Base-by-base conservation (phyloP, 1,140 invertebrate species). In the Zaprionus inermis region DNA sequence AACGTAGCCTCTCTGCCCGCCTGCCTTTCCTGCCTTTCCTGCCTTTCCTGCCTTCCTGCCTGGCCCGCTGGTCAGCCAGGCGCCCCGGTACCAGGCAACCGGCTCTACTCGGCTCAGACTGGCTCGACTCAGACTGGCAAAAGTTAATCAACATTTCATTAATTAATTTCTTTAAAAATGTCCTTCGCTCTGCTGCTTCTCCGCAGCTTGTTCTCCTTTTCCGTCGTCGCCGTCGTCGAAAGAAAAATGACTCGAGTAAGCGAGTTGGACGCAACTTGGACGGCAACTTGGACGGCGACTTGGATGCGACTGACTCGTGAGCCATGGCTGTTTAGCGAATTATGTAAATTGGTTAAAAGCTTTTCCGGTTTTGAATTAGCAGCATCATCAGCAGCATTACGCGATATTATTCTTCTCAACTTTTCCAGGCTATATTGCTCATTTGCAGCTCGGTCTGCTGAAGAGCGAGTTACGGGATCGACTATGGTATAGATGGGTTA, bases 71-170 rank as follows among this genome's bases (percentile, higher is more conserved):
- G 70, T 59, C 63, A 63, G 70, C 55, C 55, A 32, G 67, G 52
- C 59, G 41, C 49, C 49, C 28, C 38, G 38, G 30, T 51, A 16
- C 24, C 61, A 66, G 55, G 38, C 52, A 38, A 36, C 11, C 61
- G 34, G 18, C 69, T 55, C 56, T 30, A 72, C 61, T 56, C 18
- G n/a, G 12, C 44, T 44, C 75, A 69, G 88, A 58, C 79, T 90
- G 85, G 85, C 36, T 46, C 41, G 20, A 20, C 44, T 36, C 73
- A 69, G 88, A 61, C 79, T 90, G 85, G 85, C 85, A 90, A 90
- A 90, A 90, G 85, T 90, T 90, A 90, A 90, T 90, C 85, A 90
- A 90, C 85, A 90, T 90, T 90, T 90, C 85, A 90, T 90, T 90
- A 90, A 90, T 90, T 90, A 90, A 90, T 90, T 89, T 89, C 84